These are phyloP conservation scores for Latrodectus elegans DNA, from an alignment of 2,888 invertebrate genomes.

Conservation along the genomic window DNA sequence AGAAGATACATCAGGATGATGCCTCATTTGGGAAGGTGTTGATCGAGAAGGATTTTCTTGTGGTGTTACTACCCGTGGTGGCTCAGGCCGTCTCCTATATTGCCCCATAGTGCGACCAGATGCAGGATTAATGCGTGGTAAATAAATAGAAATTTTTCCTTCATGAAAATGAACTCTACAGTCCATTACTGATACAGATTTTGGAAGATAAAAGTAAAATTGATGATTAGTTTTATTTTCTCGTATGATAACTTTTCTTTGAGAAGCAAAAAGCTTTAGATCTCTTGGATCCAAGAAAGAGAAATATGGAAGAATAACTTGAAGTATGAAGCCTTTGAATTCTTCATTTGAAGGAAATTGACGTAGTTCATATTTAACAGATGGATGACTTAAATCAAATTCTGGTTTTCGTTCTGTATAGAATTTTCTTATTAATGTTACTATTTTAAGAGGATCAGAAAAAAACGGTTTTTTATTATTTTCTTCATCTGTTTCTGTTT, in stretches of 20 bases:
- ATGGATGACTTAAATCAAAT: not conserved
- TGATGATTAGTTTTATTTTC: conserved; percentile 3
- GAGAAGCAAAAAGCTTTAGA: not conserved
- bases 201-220: conserved; percentile 1
- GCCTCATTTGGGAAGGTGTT: not conserved
- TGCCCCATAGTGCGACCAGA: not conserved
- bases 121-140: not conserved
- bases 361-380: not conserved
- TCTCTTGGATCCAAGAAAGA: not conserved
- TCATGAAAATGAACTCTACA: conserved; percentile 1
- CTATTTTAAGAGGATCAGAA: not conserved
- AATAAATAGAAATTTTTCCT: not conserved
- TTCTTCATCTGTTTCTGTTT: not conserved
- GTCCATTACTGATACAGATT: not conserved
- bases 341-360: not conserved
- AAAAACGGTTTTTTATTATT: not conserved
- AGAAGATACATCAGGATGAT: not conserved
- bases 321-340: not conserved
- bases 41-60: not conserved
- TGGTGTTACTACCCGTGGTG: not conserved
- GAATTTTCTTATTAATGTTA: not conserved
- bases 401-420: not conserved
- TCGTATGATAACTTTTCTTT: not conserved
- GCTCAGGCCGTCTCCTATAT: not conserved
- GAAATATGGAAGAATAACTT: not conserved